phyloP scores from a whole-genome alignment of 2,888 invertebrate genomes.

The Standfussiana lucernea region DNA sequence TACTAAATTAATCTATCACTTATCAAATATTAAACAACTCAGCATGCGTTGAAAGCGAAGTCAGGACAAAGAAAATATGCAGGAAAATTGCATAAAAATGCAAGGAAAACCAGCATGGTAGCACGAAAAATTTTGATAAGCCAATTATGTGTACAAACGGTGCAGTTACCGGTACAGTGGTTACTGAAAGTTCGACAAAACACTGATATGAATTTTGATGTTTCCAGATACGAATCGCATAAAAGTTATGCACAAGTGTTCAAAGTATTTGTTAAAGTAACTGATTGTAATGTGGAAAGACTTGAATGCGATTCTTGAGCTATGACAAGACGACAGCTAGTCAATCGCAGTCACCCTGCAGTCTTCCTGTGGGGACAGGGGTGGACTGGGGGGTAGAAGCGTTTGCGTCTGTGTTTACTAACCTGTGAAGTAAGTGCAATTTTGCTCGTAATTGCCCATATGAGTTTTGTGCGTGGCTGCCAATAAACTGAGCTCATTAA shows the following conservation, averaged over 20 bases:
- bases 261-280: constrained; percentile 67
- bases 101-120: constrained; percentile 78
- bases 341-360: constrained; percentile 88
- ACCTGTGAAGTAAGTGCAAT: constrained; percentile 91
- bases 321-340: constrained; percentile 81
- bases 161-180: constrained; percentile 76
- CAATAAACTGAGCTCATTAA: constrained; percentile 91
- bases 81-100: constrained; percentile 81
- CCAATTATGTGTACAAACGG: constrained; percentile 78
- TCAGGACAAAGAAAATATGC: constrained; percentile 82
- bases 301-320: constrained; percentile 84
- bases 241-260: constrained; percentile 76
- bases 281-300: constrained; percentile 69
- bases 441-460: constrained; percentile 91
- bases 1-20: constrained; percentile 71
- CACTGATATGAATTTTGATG: constrained; percentile 78
- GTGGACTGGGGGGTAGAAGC: constrained; percentile 90
- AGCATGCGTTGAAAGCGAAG: constrained; percentile 85
- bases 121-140: constrained; percentile 74
- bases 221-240: constrained; percentile 83
- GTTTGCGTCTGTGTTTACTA: constrained; percentile 89
- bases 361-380: constrained; percentile 90
- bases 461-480: constrained; percentile 91
- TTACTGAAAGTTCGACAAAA: constrained; percentile 71
- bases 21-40: constrained; percentile 64